Conservation (phyloP, 2,113 vertebrate species). For the Pseudopodoces humilis region DNA sequence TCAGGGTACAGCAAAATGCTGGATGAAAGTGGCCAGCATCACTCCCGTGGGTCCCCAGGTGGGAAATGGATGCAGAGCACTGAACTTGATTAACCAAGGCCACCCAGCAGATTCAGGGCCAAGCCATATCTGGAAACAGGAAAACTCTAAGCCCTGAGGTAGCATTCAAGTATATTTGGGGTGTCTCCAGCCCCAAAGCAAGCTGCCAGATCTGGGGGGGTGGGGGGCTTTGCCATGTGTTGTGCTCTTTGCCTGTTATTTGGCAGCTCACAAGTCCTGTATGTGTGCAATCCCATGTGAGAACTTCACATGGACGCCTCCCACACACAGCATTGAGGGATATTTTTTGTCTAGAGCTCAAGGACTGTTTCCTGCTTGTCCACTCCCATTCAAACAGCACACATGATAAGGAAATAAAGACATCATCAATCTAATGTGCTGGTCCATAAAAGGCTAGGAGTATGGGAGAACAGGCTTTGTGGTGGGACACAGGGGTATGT, state of each 20-base stretch:
- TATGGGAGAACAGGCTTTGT: neutral
- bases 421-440: neutral
- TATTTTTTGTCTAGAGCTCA: neutral
- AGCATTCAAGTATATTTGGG: neutral
- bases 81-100: neutral
- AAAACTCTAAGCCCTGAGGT: neutral
- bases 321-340: neutral
- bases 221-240: neutral
- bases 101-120: neutral
- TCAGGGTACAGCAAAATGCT: neutral
- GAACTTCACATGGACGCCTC: neutral
- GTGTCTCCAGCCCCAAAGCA: neutral
- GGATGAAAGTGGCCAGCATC: neutral
- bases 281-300: accelerated
- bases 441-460: neutral
- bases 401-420: neutral
- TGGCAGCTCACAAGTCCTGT: neutral
- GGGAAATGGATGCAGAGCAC: neutral
- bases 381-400: neutral
- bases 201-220: neutral
- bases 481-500: accelerated
- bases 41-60: accelerated
- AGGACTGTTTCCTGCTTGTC: neutral
- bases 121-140: neutral
- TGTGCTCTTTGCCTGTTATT: neutral